Conservation (phyloP, 2,888 invertebrate genomes). For the Hedychridium roseum region DNA sequence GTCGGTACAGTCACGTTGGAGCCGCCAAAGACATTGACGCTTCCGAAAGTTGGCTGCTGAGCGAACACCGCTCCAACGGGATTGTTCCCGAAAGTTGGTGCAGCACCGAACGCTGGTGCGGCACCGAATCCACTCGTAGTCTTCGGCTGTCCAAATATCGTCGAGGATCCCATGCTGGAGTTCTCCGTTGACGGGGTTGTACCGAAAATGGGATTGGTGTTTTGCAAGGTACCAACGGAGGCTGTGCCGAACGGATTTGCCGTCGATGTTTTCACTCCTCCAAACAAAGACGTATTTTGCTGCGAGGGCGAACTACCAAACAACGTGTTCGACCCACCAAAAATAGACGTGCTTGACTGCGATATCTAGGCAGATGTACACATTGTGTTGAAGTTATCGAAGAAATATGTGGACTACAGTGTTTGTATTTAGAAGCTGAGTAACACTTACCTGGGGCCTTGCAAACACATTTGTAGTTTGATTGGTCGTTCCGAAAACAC, state of each 20-base stretch:
- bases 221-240: constrained; percentile 21
- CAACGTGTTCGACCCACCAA: constrained; percentile 35
- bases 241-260: constrained; percentile 33
- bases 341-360: constrained; percentile 39
- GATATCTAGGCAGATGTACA: too few species aligned
- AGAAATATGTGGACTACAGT: too few species aligned
- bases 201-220: constrained; percentile 31
- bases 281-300: constrained; percentile 40
- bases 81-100: constrained; percentile 34
- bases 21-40: constrained; percentile 47
- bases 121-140: constrained; percentile 46
- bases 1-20: constrained; percentile 53
- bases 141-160: constrained; percentile 46
- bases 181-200: constrained; percentile 20
- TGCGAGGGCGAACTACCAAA: constrained; percentile 44
- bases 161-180: constrained; percentile 12
- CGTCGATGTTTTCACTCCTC: constrained; percentile 31
- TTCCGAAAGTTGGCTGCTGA: constrained; percentile 32
- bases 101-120: constrained; percentile 48
- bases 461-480: constrained; percentile 40
- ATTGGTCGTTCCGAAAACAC: constrained; percentile 35
- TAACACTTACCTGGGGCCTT: too few species aligned
- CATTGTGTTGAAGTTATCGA: too few species aligned
- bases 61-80: constrained; percentile 39
- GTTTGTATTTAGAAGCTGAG: too few species aligned